A percentile compares a stretch with the other conserved stretches of the same genome.
These are phyloP conservation scores for Agrotis ipsilon DNA, from an alignment of 2,888 invertebrate genomes.

Conservation along the genomic window DNA sequence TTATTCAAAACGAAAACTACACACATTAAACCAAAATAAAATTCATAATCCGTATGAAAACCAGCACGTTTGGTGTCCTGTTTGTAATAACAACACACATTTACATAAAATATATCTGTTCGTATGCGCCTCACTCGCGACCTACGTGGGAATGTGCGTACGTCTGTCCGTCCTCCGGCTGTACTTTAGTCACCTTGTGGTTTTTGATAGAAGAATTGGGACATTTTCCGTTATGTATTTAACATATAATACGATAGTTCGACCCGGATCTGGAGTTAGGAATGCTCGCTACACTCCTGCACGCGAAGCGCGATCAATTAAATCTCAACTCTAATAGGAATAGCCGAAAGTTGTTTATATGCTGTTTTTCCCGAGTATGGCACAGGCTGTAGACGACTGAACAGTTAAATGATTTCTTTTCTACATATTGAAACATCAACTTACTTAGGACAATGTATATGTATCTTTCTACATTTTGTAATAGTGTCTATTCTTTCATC, in stretches of 20 bases:
- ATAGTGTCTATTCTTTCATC: too few species aligned
- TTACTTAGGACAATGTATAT: too few species aligned
- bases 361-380: too few species aligned
- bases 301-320: too few species aligned
- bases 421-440: too few species aligned
- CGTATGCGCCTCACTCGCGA: constrained; percentile 62
- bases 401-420: too few species aligned
- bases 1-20: constrained; percentile 27
- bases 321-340: too few species aligned
- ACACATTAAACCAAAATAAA: constrained; percentile 11
- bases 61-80: constrained; percentile 43
- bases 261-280: neutral
- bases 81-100: constrained; percentile 50
- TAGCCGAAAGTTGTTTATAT: too few species aligned
- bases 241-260: neutral
- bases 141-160: constrained; percentile 67
- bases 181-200: constrained; percentile 20
- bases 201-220: constrained; percentile 11
- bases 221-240: constrained; percentile 24
- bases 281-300: neutral
- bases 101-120: constrained; percentile 36
- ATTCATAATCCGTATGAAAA: constrained; percentile 16
- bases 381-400: too few species aligned
- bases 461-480: too few species aligned
- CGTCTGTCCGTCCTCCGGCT: constrained; percentile 36